Evolutionary conservation across 1,140 invertebrate genomes (phyloP), one percentile per base, ranked within the genome.

Genomic region (Leucophenga varia): DNA sequence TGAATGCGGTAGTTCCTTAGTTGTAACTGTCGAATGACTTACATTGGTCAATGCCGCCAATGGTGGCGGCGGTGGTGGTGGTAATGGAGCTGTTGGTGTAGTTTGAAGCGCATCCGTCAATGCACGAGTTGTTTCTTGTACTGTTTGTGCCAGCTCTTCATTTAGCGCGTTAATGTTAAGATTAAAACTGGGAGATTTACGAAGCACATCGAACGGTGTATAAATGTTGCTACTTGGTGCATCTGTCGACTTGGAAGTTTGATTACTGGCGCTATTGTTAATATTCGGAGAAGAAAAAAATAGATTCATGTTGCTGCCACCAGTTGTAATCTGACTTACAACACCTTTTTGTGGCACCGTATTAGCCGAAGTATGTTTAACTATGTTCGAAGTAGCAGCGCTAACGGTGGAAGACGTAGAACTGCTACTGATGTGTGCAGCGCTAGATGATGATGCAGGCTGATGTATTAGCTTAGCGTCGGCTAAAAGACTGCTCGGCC

Each of bases 101-200:
- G 68, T 52, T 43, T 67, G 69, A 35, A 72, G 43, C 6, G 61
- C 67, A 43, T 73, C 71, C 0, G 67, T 74, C 0, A 74, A 43
- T 0, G 64, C 71, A 1, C 69, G 40, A 0, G 71, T 69, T 8
- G 71, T 73, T 42, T 74, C 71, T 50, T 72, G 68, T 10, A 74
- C 64, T 0, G 68, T 74, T 43, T 70, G 63, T 1, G 72, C 68
- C 20, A 74, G 25, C 19, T 72, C 72, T 39, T 75, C 68, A 36
- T 73, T 72, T 1, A 74, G 34, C 0, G 71, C 67, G 4, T 54
- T 64, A 5, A 71, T 70, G 34, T 75, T 73, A 3, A 73, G 32
- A 52, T 75, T 75, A 18, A 74, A 75, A 20, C 68, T 75, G n/a
- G 73, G 73, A 13, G 72, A 75, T 50, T 72, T 75, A 2, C 73